Evolutionary conservation across 2,797 vertebrate species (phyloP).

Genomic region (Crocidura indochinensis): DNA sequence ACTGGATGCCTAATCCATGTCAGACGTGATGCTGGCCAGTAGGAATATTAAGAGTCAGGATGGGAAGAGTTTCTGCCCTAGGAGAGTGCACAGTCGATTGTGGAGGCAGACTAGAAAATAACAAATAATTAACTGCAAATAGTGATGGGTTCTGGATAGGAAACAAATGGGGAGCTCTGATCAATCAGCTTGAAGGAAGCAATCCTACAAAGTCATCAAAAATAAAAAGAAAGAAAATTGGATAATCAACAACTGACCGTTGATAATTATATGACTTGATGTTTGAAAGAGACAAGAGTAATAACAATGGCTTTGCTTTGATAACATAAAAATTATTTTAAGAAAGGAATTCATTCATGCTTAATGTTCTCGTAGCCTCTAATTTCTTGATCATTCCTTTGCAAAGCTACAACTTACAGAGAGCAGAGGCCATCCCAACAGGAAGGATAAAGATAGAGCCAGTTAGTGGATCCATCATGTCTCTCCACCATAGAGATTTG

Average conservation of each 20-base stretch:
- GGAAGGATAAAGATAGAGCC: not conserved
- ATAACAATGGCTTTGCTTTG: conserved; percentile 3
- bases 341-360: conserved; percentile 23
- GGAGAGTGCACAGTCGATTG: not conserved
- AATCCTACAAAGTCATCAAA: conserved; percentile 3
- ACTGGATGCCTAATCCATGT: not conserved
- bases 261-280: not conserved
- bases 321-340: conserved; percentile 5
- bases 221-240: not conserved
- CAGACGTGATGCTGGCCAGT: not conserved
- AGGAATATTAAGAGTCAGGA: not conserved
- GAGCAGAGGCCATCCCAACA: not conserved
- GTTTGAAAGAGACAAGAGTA: not conserved
- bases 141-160: not conserved
- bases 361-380: conserved; percentile 29
- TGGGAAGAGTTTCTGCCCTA: not conserved
- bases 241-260: not conserved
- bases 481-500: not conserved
- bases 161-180: not conserved
- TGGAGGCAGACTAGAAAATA: conserved; percentile 4
- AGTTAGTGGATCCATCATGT: not conserved
- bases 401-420: not conserved
- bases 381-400: not conserved
- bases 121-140: conserved; percentile 42
- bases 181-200: not conserved